These are phyloP conservation scores for Acromyrmex echinatior DNA, from an alignment of 1,140 invertebrate genomes.

Conservation along the genomic window DNA sequence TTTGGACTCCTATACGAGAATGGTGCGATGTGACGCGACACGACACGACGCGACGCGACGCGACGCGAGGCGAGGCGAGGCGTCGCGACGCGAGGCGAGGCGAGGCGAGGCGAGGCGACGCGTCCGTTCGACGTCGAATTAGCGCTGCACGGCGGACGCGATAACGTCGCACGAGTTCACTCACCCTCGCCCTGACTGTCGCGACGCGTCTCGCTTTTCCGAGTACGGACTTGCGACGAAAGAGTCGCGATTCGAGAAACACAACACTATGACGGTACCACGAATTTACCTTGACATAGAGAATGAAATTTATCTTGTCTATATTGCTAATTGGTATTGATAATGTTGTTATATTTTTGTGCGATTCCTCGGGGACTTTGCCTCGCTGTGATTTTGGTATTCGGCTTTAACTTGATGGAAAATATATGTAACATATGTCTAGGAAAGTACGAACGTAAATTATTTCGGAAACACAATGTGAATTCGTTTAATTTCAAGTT, in stretches of 20 bases:
- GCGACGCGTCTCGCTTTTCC: constrained; percentile 34
- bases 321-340: background rate
- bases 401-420: background rate
- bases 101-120: constrained; percentile 44
- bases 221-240: constrained; percentile 37
- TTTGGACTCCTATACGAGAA: constrained; percentile 43
- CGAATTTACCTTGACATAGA: background rate
- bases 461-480: background rate
- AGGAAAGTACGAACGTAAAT: background rate
- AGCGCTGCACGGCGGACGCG: constrained; percentile 56
- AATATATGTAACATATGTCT: background rate
- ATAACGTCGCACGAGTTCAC: constrained; percentile 65
- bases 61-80: background rate
- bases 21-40: constrained; percentile 4
- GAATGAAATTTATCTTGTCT: background rate
- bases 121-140: constrained; percentile 69
- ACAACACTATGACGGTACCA: background rate
- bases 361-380: background rate
- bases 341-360: background rate
- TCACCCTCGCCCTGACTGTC: constrained; percentile 49
- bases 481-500: background rate
- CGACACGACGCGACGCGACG: background rate
- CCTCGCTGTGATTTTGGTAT: background rate
- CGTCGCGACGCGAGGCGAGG: constrained; percentile 12
- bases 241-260: constrained; percentile 34